phyloP scores from a whole-genome alignment of 2,888 invertebrate genomes.

The Cecidostiba fungosa region DNA sequence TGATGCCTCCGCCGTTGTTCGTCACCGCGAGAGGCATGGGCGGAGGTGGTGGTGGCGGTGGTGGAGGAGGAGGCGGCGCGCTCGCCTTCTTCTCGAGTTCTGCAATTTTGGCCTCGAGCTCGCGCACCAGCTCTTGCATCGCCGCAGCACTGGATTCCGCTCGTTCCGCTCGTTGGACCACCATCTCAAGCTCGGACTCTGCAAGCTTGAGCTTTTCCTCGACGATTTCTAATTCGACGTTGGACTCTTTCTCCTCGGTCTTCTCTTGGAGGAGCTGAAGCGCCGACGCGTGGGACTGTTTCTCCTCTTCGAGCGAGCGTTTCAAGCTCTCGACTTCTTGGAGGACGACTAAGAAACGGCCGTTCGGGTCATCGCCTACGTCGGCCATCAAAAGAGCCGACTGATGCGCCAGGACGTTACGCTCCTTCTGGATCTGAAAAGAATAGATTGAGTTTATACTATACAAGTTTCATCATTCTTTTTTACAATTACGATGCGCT shows the following conservation, averaged over 20 bases:
- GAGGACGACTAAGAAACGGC: constrained; percentile 81
- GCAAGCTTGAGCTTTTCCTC: constrained; percentile 87
- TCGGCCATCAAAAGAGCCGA: constrained; percentile 85
- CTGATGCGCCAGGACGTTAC: constrained; percentile 86
- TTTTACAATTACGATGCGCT: constrained; percentile 48
- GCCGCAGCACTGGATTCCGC: constrained; percentile 81
- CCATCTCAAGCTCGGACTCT: constrained; percentile 86
- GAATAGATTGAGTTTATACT: not conserved
- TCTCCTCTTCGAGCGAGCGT: constrained; percentile 84
- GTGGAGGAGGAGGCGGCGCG: constrained; percentile 80
- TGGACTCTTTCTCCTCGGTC: constrained; percentile 85
- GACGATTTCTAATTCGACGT: constrained; percentile 85
- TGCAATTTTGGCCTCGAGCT: constrained; percentile 70
- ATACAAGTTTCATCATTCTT: too few relatives aligned
- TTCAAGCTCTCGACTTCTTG: constrained; percentile 85
- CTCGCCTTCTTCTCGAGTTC: constrained; percentile 73
- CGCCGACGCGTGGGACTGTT: constrained; percentile 82
- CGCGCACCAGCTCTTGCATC: constrained; percentile 70
- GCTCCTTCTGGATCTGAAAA: constrained; percentile 84
- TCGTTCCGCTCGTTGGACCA: constrained; percentile 84
- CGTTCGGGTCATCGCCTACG: constrained; percentile 82
- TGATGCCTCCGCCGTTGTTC: constrained; percentile 71
- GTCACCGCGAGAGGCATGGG: constrained; percentile 74
- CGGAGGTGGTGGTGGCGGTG: constrained; percentile 79
- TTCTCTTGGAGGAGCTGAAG: constrained; percentile 85